Percentiles rank a stretch among this genome's conserved stretches.
phyloP scores from a whole-genome alignment of 2,888 invertebrate species.

The Pharmacophagus antenor region DNA sequence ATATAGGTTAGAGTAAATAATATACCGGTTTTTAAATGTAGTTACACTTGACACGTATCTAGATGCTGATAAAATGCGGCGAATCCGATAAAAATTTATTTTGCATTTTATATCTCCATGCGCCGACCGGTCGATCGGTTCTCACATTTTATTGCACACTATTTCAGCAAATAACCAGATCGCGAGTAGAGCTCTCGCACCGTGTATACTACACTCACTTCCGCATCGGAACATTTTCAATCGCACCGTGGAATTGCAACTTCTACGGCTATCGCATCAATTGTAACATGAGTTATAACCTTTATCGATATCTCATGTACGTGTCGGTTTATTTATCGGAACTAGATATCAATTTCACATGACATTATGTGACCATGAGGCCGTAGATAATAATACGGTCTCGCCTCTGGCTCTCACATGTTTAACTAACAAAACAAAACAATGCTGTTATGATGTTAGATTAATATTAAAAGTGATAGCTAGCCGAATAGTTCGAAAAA shows the following conservation, averaged over 20 bases:
- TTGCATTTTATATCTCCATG: constrained; percentile 4
- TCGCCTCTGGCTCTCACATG: no score
- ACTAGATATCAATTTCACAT: no score
- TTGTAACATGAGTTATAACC: background rate
- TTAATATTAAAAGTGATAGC: no score
- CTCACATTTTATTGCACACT: constrained; percentile 14
- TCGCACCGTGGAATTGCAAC: constrained; percentile 8
- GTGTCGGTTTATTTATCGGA: background rate
- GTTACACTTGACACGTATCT: background rate
- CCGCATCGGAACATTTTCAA: constrained; percentile 20
- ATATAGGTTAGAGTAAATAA: background rate
- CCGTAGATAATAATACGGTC: no score
- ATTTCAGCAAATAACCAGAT: constrained; percentile 25
- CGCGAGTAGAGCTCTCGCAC: constrained; percentile 10
- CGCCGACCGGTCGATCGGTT: constrained; percentile 3
- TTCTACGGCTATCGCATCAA: constrained; percentile 4
- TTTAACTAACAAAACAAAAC: no score
- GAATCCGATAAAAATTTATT: constrained; percentile 5
- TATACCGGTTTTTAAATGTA: background rate
- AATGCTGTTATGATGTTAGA: no score
- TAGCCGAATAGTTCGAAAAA: no score
- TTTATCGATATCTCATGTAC: background rate
- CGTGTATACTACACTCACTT: constrained; percentile 9
- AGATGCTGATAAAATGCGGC: background rate
- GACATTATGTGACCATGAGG: no score